Evolutionary conservation across 1,140 invertebrate species (phyloP).

Genomic region (Eupristina koningsbergeri): DNA sequence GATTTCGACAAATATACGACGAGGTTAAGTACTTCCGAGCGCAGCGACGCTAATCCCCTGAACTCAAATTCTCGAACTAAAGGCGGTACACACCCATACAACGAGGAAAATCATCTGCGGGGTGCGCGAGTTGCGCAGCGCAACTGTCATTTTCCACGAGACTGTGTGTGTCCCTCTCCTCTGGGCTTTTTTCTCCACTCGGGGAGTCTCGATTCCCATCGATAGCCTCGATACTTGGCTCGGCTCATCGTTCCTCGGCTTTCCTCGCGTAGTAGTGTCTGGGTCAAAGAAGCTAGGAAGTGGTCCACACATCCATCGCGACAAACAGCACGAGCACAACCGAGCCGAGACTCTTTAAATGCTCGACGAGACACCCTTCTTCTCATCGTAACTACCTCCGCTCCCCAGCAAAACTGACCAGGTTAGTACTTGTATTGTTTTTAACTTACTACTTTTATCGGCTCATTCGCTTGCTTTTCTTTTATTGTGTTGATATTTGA

Average conservation of each 20-base stretch:
- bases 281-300: not conserved
- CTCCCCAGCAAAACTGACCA: not conserved
- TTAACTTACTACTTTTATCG: not conserved
- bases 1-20: not conserved
- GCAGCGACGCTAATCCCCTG: not conserved
- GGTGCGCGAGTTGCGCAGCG: conserved; percentile 16
- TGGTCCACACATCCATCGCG: not conserved
- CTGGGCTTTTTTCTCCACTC: not conserved
- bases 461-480: not conserved
- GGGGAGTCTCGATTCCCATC: not conserved
- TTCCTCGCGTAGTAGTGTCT: not conserved
- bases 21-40: not conserved
- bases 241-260: not conserved
- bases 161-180: conserved; percentile 14
- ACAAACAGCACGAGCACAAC: not conserved
- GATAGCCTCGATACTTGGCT: conserved; percentile 10
- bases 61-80: not conserved
- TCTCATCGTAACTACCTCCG: not conserved
- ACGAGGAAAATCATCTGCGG: conserved; percentile 25
- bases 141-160: conserved; percentile 35
- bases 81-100: not conserved
- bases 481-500: not conserved
- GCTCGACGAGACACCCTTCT: not conserved
- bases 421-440: not conserved
- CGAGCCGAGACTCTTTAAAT: conserved; percentile 1